Conservation (phyloP, 2,888 invertebrate species). For the Pachycephus smyrnensis region DNA sequence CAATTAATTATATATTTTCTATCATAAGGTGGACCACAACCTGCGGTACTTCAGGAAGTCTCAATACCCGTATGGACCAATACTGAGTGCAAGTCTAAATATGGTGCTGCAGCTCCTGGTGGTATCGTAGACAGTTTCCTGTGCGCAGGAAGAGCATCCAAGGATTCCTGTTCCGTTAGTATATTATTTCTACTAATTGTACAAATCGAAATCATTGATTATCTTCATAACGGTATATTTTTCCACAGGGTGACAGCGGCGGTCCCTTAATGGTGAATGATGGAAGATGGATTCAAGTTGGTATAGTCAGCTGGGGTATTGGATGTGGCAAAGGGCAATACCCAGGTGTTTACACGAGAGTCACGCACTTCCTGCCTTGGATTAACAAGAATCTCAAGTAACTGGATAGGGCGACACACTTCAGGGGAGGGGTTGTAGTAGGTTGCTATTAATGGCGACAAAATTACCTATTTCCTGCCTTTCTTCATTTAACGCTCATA, state of each 20-base stretch:
- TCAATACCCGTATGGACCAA: constrained; percentile 88
- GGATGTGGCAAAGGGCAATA: constrained; percentile 93
- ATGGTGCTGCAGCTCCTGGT: constrained; percentile 88
- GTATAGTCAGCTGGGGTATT: constrained; percentile 92
- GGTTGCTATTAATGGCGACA: constrained; percentile 6
- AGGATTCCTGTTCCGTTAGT: constrained; percentile 92
- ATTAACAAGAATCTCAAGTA: constrained; percentile 85
- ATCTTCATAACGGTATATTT: neutral
- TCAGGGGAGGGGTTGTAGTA: neutral
- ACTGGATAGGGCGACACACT: constrained; percentile 17
- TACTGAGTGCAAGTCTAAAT: constrained; percentile 80
- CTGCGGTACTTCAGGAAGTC: constrained; percentile 84
- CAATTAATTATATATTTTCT: constrained; percentile 6
- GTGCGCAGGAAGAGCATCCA: constrained; percentile 86
- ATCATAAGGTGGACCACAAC: constrained; percentile 81
- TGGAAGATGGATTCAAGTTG: constrained; percentile 84
- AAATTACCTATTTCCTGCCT: constrained; percentile 20
- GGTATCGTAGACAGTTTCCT: constrained; percentile 90
- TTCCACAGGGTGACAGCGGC: constrained; percentile 85
- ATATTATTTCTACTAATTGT: constrained; percentile 18
- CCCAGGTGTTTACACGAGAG: constrained; percentile 90
- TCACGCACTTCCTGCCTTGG: constrained; percentile 87
- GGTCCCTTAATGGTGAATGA: constrained; percentile 87
- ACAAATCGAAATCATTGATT: constrained; percentile 16
- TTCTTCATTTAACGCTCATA: neutral